phyloP scores from a whole-genome alignment of 2,113 vertebrate genomes.

The Catharus fuscescens region DNA sequence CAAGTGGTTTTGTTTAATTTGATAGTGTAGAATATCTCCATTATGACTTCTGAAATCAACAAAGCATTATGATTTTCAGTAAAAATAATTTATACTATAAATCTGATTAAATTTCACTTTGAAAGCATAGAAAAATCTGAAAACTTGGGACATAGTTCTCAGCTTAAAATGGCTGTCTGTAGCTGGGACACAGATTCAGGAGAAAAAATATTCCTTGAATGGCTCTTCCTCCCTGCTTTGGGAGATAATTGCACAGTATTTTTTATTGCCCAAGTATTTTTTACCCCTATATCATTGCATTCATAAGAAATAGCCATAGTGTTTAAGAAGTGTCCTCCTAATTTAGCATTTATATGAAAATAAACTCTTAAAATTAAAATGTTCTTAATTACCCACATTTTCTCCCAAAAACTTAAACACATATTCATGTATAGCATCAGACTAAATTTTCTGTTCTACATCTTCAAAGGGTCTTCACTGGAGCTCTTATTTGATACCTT shows the following conservation, averaged over 20 bases:
- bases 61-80: not conserved
- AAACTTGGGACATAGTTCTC: not conserved
- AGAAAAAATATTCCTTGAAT: not conserved
- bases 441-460: not conserved
- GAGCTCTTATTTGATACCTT: not conserved
- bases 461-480: not conserved
- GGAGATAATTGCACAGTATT: not conserved
- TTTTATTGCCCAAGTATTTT: not conserved
- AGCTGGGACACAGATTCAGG: not conserved
- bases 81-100: not conserved
- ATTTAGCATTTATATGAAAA: not conserved
- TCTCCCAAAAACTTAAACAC: not conserved
- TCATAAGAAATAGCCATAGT: not conserved
- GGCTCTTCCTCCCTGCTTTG: not conserved
- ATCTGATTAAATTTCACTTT: not conserved
- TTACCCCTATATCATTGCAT: not conserved
- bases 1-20: conserved; percentile 79
- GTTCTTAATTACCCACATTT: not conserved
- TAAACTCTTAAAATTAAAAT: not conserved
- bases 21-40: conserved; percentile 82
- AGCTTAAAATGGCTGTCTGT: not conserved
- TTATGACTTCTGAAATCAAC: conserved; percentile 55
- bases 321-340: not conserved
- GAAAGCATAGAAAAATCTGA: not conserved
- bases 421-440: not conserved